A percentile compares a stretch with the other conserved stretches of the same genome.
Conservation (phyloP, 2,113 vertebrate species). For the Calidris pugnax region DNA sequence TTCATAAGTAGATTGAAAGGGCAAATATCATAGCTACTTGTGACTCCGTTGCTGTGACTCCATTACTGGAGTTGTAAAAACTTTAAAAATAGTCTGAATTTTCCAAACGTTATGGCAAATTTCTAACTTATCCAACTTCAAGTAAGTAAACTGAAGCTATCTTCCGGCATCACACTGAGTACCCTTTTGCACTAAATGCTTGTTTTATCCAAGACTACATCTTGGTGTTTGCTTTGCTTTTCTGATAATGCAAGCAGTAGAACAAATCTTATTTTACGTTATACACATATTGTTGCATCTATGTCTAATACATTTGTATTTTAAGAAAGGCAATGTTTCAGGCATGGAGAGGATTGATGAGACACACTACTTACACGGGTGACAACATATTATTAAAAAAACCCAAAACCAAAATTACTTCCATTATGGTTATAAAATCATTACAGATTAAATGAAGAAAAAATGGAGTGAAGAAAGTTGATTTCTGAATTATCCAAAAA, state of each 20-base stretch:
- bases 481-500: background rate
- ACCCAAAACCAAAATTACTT: background rate
- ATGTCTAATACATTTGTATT: background rate
- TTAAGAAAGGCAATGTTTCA: background rate
- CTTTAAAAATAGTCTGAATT: background rate
- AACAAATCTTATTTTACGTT: background rate
- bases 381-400: background rate
- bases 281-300: background rate
- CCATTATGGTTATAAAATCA: background rate
- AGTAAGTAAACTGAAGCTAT: background rate
- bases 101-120: background rate
- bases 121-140: background rate
- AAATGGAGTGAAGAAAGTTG: background rate
- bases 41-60: background rate
- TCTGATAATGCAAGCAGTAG: background rate
- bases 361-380: background rate
- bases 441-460: background rate
- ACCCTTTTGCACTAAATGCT: accelerated
- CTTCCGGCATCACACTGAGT: background rate
- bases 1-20: background rate
- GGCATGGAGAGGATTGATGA: background rate
- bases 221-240: background rate
- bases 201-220: background rate
- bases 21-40: background rate
- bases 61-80: background rate